Percentiles rank a stretch among this genome's conserved stretches.
Evolutionary conservation across 2,888 invertebrate species (phyloP).

Genomic region (Melanargia galathea): DNA sequence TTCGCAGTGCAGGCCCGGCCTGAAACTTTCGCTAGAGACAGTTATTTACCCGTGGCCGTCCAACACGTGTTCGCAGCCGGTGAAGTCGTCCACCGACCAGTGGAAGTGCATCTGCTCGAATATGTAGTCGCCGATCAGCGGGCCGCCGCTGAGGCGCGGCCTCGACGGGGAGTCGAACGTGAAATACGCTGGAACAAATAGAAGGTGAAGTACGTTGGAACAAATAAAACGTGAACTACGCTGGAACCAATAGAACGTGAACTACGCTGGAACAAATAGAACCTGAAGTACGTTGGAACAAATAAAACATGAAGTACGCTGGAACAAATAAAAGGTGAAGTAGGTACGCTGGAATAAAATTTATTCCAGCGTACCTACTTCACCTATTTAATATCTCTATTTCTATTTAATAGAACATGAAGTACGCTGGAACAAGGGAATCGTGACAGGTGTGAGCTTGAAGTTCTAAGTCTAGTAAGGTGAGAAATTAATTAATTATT

Average conservation of each 20-base stretch:
- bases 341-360: too few relatives aligned
- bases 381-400: too few relatives aligned
- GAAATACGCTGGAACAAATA: too few relatives aligned
- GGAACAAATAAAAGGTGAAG: too few relatives aligned
- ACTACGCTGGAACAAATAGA: slow-evolving; percentile 80
- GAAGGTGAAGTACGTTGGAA: slow-evolving; percentile 84
- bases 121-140: slow-evolving; percentile 84
- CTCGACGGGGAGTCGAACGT: slow-evolving; percentile 83
- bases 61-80: slow-evolving; percentile 90
- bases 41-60: slow-evolving; percentile 84
- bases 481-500: too few relatives aligned
- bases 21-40: too few relatives aligned
- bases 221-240: slow-evolving; percentile 60
- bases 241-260: slow-evolving; percentile 55
- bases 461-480: too few relatives aligned
- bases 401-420: slow-evolving; percentile 84
- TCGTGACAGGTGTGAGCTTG: too few relatives aligned
- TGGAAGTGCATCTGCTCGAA: slow-evolving; percentile 92
- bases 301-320: slow-evolving; percentile 68
- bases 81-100: slow-evolving; percentile 88
- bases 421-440: slow-evolving; percentile 74
- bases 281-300: slow-evolving; percentile 82
- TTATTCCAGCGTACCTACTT: too few relatives aligned
- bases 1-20: too few relatives aligned
- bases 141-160: slow-evolving; percentile 85